Conservation (phyloP, 1,140 invertebrate species). For the Brachionus angularis region DNA sequence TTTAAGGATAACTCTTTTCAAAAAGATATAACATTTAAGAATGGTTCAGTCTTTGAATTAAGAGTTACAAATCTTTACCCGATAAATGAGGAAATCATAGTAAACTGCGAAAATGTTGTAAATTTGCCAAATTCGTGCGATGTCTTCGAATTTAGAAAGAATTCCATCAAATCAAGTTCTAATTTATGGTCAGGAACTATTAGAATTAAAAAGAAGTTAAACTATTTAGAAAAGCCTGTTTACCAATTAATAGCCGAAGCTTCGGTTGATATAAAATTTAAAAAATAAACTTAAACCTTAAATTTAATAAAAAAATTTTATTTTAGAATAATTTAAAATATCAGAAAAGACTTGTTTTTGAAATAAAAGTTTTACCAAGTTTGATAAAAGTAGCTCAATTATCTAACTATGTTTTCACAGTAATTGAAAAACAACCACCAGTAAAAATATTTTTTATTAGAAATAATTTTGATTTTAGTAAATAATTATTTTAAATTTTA, state of each 20-base stretch:
- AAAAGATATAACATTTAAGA: background rate
- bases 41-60: constrained; percentile 2
- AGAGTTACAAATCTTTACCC: background rate
- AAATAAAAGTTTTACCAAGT: constrained; percentile 8
- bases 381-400: background rate
- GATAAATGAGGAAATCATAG: background rate
- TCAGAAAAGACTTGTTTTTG: background rate
- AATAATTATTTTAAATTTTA: background rate
- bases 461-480: background rate
- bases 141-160: constrained; percentile 1
- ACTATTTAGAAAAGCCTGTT: background rate
- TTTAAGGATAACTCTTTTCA: background rate
- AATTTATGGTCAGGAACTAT: constrained; percentile 19
- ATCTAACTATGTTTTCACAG: constrained; percentile 2
- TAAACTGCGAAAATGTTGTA: constrained; percentile 4
- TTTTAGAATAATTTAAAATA: background rate
- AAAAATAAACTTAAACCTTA: no score
- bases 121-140: background rate
- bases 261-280: background rate
- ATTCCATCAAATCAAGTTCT: background rate
- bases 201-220: background rate
- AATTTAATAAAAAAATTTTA: background rate
- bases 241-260: background rate
- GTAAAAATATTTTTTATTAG: no score
- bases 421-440: background rate